phyloP scores from a whole-genome alignment of 2,797 vertebrate species.

The Peromyscus aztecus region DNA sequence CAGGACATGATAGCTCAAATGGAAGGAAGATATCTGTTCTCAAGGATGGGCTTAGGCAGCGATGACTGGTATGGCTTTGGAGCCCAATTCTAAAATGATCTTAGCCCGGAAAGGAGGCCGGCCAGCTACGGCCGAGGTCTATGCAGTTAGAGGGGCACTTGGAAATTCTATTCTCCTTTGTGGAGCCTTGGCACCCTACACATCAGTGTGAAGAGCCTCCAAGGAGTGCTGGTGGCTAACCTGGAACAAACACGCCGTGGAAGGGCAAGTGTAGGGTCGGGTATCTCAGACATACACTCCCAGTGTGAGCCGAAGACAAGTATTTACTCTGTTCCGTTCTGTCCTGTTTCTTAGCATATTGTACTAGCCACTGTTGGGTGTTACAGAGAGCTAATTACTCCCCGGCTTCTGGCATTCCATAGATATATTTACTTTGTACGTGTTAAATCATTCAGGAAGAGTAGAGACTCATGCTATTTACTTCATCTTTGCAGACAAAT shows the following conservation, averaged over 20 bases:
- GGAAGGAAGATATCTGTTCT: background rate
- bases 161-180: background rate
- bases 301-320: background rate
- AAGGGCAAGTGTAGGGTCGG: background rate
- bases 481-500: constrained; percentile 67
- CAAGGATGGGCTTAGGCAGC: accelerated
- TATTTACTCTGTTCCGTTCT: background rate
- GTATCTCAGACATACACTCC: background rate
- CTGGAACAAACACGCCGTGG: background rate
- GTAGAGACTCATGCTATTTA: constrained; percentile 54
- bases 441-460: constrained; percentile 69
- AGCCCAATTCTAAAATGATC: too few relatives aligned
- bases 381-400: constrained; percentile 63
- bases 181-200: background rate
- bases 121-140: background rate
- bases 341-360: constrained; percentile 16
- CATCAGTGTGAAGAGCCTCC: too few relatives aligned
- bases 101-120: accelerated
- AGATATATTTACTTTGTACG: constrained; percentile 67
- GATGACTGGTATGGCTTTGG: background rate
- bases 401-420: constrained; percentile 62
- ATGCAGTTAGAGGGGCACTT: background rate
- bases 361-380: constrained; percentile 57
- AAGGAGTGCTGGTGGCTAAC: background rate
- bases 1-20: background rate